A percentile compares a stretch with the other conserved stretches of the same genome.
Conservation (phyloP, 2,797 vertebrate genomes). For the Poecile montanus region DNA sequence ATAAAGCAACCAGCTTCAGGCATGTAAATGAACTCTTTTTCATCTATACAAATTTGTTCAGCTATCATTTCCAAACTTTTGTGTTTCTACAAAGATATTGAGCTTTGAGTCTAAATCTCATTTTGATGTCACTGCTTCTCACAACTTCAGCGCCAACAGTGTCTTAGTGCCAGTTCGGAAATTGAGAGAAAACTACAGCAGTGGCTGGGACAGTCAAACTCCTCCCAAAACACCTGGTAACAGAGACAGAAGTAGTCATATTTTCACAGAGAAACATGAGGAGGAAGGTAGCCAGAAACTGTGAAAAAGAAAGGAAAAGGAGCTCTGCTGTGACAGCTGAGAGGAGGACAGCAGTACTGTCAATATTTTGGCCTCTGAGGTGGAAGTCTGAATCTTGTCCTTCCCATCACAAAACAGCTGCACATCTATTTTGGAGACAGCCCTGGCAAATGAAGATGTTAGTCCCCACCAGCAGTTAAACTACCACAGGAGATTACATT, state of each 20-base stretch:
- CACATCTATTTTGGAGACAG: background rate
- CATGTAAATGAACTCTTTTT: background rate
- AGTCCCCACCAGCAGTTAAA: background rate
- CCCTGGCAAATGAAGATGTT: background rate
- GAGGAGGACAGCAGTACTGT: background rate
- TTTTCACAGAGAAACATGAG: background rate
- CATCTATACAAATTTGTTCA: background rate
- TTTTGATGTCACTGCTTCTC: background rate
- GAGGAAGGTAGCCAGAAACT: background rate
- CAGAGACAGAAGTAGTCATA: background rate
- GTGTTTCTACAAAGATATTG: background rate
- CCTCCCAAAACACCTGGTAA: background rate
- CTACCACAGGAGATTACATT: background rate
- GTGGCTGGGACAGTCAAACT: background rate
- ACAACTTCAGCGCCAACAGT: background rate
- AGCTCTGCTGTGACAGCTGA: background rate
- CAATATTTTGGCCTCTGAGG: background rate
- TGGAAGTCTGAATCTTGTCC: background rate
- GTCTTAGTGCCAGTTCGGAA: background rate
- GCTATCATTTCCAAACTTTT: background rate
- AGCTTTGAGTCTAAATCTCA: background rate
- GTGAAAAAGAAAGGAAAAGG: background rate
- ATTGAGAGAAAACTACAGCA: background rate
- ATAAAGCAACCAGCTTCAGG: background rate
- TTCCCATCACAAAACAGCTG: background rate